These are phyloP conservation scores for Anguilla obscura DNA, from an alignment of 2,797 vertebrate genomes.

Conservation along the genomic window DNA sequence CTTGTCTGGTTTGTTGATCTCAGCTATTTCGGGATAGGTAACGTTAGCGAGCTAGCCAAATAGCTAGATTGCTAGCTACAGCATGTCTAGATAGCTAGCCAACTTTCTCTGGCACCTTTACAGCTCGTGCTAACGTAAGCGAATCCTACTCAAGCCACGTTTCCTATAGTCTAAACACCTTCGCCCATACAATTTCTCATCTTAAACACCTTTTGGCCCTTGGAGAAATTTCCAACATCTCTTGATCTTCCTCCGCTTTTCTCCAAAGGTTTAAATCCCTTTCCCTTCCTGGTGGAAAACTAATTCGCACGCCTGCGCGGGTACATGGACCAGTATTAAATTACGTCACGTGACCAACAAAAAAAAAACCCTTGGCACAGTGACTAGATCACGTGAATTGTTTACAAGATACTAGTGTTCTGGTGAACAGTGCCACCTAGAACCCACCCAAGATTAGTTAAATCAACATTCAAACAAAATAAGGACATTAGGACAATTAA, in stretches of 20 bases:
- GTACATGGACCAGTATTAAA: conserved; percentile 39
- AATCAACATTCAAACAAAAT: background rate
- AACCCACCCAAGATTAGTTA: background rate
- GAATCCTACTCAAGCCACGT: conserved; percentile 40
- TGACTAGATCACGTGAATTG: conserved; percentile 32
- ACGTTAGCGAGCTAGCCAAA: background rate
- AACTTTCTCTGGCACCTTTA: conserved; percentile 24
- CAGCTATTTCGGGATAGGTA: conserved; percentile 16
- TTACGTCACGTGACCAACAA: conserved; percentile 49
- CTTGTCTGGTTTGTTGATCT: conserved; percentile 10
- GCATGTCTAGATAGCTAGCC: background rate
- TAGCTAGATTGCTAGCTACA: conserved; percentile 9
- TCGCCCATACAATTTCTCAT: background rate
- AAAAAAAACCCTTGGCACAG: conserved; percentile 39
- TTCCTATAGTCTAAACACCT: conserved; percentile 24
- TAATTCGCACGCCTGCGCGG: conserved; percentile 66
- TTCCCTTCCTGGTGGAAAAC: conserved; percentile 42
- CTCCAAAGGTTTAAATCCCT: conserved; percentile 45
- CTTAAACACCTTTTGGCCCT: conserved; percentile 6
- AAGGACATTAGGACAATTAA: background rate
- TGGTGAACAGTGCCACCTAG: conserved; percentile 16
- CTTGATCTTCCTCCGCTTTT: background rate
- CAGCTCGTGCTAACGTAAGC: conserved; percentile 48
- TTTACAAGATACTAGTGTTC: background rate
- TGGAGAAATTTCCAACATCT: conserved; percentile 3